Conservation (phyloP, 2,113 vertebrate species). For the Terrapene triunguis region DNA sequence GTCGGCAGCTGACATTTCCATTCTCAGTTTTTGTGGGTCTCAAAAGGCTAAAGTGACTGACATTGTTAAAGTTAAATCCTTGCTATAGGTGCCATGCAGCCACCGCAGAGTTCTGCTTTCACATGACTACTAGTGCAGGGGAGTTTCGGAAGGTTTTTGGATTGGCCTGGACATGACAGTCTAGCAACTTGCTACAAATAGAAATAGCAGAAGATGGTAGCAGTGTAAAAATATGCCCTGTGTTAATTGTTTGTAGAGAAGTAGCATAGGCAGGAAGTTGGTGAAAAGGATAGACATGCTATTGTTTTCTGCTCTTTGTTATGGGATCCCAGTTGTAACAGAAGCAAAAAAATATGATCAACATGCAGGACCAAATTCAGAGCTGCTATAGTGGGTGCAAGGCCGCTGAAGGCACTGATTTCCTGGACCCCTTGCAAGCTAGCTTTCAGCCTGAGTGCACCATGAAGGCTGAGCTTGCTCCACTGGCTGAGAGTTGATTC, state of each 20-base stretch:
- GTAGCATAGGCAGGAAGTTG: constrained; percentile 34
- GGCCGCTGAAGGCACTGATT: background rate
- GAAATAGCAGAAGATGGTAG: constrained; percentile 74
- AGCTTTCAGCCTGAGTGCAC: background rate
- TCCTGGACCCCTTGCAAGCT: background rate
- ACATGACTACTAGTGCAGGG: constrained; percentile 37
- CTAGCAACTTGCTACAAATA: constrained; percentile 68
- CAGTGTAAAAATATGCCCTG: constrained; percentile 47
- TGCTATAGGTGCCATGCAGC: background rate
- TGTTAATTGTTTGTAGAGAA: constrained; percentile 39
- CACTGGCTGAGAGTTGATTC: background rate
- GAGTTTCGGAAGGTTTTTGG: constrained; percentile 66
- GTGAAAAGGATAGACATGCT: background rate
- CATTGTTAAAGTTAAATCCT: constrained; percentile 7
- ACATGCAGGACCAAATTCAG: background rate
- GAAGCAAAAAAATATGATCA: background rate
- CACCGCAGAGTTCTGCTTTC: constrained; percentile 68
- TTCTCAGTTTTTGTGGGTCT: background rate
- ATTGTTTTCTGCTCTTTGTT: background rate
- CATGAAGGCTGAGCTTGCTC: constrained; percentile 8
- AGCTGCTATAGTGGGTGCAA: background rate
- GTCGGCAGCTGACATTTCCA: constrained; percentile 16
- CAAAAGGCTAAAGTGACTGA: constrained; percentile 6
- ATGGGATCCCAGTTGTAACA: background rate
- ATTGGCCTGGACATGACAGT: constrained; percentile 64